Evolutionary conservation across 2,113 vertebrate species (phyloP), one percentile per base, ranked within the genome.

Genomic region (Etheostoma spectabile): DNA sequence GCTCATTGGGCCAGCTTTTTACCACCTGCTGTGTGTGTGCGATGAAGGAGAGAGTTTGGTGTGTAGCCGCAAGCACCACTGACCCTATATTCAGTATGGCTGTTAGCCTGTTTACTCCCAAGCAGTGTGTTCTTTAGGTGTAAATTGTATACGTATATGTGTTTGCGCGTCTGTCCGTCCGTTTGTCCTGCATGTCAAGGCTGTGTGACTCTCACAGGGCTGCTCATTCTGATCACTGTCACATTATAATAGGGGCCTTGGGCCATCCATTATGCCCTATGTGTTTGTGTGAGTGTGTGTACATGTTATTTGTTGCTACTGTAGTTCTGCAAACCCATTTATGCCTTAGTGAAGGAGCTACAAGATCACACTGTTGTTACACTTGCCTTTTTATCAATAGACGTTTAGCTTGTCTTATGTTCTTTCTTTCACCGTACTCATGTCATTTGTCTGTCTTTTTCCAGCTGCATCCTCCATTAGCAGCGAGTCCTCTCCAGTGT

Each of bases 401-500:
- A 27, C 11, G 24, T 15, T 69, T 6, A 21, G 46, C 55, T 67
- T n/a, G 13, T 71, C n/a, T 74, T 4, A 21, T 52, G 19, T 48
- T 45, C 24, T 69, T 30, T 42, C 0, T 76, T 60, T 84, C 30
- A 48, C 56, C 35, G 0, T 57, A 48, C 46, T 79, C 22, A 73
- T 82, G 38, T 38, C 12, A 7, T 55, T 60, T 72, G 19, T 73
- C 49, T 81, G 42, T 89, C 73, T 68, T 69, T 15, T 12, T 82
- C 65, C 90, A 85, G 68, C 94, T 96, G 98, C 97, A 4, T 99
- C 98, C 53, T 99, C 98, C 12, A 98, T 99, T 95, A 99, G 98
- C 95, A 99, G 96, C 13, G 98, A 99, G 89, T 99, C 98, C 0
- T 99, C 98, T 48, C 98, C 97, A 0, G 98, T 99, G 87, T 99